Percentiles rank a stretch among this genome's conserved stretches.
These are phyloP conservation scores for Amazonetta brasiliensis DNA, from an alignment of 2,797 vertebrate genomes.

Conservation along the genomic window DNA sequence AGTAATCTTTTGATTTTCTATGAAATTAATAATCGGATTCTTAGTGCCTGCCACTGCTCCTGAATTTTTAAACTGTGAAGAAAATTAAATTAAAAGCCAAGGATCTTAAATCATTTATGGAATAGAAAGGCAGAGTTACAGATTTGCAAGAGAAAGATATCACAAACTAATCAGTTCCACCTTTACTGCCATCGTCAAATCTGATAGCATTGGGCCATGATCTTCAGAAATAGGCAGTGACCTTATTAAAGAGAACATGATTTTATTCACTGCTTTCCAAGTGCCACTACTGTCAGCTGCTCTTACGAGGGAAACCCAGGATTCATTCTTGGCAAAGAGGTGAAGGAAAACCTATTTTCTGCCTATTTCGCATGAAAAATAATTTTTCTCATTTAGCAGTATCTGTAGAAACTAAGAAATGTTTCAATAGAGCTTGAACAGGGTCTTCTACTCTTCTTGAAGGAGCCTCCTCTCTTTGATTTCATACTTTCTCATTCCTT, in stretches of 20 bases:
- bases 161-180: neutral
- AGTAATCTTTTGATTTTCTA: neutral
- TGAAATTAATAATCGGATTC: neutral
- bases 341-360: neutral
- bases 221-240: neutral
- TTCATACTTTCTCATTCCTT: neutral
- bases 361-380: neutral
- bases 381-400: neutral
- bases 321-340: neutral
- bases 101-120: constrained; percentile 6
- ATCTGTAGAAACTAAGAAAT: neutral
- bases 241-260: neutral
- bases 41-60: neutral
- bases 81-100: constrained; percentile 5
- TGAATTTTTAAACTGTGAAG: constrained; percentile 20
- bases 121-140: neutral
- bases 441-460: neutral
- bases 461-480: neutral
- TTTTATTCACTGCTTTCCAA: neutral
- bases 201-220: neutral
- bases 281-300: neutral
- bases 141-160: neutral
- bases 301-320: neutral
- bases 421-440: neutral
- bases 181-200: neutral